Conservation (phyloP, 2,888 invertebrate species). For the Euzetes globulus region DNA sequence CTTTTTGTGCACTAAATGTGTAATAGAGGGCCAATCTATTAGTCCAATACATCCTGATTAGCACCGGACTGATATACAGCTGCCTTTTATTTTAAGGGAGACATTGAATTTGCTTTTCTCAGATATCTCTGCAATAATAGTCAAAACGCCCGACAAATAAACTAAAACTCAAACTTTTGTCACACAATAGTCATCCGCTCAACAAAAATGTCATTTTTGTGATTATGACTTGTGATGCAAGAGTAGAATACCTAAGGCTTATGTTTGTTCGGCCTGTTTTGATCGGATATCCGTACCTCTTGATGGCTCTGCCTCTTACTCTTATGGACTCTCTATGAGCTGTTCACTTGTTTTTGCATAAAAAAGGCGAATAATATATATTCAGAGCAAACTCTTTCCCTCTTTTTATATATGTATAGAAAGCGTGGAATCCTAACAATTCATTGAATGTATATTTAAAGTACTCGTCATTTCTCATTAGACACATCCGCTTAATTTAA, state of each 20-base stretch:
- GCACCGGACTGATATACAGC: constrained; percentile 23
- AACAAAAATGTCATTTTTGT: constrained; percentile 27
- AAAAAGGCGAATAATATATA: constrained; percentile 2
- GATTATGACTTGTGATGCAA: constrained; percentile 30
- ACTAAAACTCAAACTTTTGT: constrained; percentile 25
- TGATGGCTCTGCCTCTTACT: constrained; percentile 20
- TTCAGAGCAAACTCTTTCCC: constrained; percentile 20
- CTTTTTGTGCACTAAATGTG: neutral
- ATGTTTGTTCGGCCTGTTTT: constrained; percentile 24
- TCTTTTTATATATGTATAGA: neutral
- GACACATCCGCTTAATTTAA: constrained; percentile 28
- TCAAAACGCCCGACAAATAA: constrained; percentile 23
- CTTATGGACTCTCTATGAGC: constrained; percentile 4
- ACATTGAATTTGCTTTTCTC: constrained; percentile 10
- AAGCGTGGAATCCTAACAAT: constrained; percentile 12
- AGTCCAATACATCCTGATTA: constrained; percentile 25
- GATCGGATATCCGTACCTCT: constrained; percentile 29
- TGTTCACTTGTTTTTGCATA: neutral
- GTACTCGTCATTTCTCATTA: constrained; percentile 30
- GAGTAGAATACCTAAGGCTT: constrained; percentile 21
- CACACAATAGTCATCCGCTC: constrained; percentile 29
- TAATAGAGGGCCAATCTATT: neutral
- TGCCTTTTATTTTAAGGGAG: constrained; percentile 29
- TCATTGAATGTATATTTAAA: constrained; percentile 24
- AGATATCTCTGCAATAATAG: neutral